phyloP scores from a whole-genome alignment of 1,140 invertebrate species.

The Nomia melanderi region DNA sequence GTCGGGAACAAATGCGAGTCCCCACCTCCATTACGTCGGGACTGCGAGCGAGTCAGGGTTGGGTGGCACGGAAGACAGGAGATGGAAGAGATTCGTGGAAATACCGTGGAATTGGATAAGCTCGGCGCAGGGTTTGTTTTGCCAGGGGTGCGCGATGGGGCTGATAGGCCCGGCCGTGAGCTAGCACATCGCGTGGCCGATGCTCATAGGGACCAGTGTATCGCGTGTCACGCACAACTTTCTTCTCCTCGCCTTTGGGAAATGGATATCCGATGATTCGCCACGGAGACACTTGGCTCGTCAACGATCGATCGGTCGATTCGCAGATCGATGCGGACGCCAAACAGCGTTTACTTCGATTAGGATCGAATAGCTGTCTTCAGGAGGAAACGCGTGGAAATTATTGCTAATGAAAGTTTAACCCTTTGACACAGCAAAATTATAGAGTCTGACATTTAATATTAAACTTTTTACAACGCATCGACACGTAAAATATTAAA shows the following conservation, averaged over 20 bases:
- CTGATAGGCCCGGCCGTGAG: constrained; percentile 36
- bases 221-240: constrained; percentile 60
- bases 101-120: constrained; percentile 73
- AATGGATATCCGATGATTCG: constrained; percentile 48
- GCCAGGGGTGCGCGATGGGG: constrained; percentile 61
- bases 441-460: too few species aligned
- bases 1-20: constrained; percentile 61
- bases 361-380: not conserved
- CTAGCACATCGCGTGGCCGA: constrained; percentile 53
- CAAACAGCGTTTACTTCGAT: too few species aligned
- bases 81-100: constrained; percentile 72
- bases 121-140: constrained; percentile 70
- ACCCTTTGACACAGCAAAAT: too few species aligned
- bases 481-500: too few species aligned
- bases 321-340: not conserved
- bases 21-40: constrained; percentile 61
- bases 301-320: constrained; percentile 45
- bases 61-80: constrained; percentile 50
- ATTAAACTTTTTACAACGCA: too few species aligned
- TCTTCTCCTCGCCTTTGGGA: constrained; percentile 39
- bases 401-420: too few species aligned
- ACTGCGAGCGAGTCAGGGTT: constrained; percentile 34
- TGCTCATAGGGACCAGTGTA: constrained; percentile 41
- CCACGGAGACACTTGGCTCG: constrained; percentile 34
- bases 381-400: not conserved